Percentiles rank a stretch among this genome's conserved stretches.
These are phyloP conservation scores for Samia ricini DNA, from an alignment of 1,140 invertebrate species.

Conservation along the genomic window DNA sequence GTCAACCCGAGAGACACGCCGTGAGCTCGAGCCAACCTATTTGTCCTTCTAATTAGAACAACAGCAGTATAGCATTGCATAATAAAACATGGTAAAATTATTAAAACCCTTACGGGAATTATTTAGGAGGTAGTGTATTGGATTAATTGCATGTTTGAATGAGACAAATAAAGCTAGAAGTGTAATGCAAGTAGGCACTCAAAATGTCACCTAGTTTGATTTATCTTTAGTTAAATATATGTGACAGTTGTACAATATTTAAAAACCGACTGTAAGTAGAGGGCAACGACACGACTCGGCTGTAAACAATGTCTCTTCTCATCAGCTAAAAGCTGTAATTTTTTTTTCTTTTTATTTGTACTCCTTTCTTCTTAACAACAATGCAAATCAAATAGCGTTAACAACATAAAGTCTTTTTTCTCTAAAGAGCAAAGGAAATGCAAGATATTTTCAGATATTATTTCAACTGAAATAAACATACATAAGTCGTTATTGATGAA, in stretches of 20 bases:
- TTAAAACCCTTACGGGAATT: constrained; percentile 14
- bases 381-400: not conserved
- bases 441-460: too few species aligned
- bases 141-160: not conserved
- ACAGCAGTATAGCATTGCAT: constrained; percentile 16
- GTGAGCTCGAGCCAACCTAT: constrained; percentile 34
- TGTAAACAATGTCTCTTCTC: not conserved
- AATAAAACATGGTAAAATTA: constrained; percentile 16
- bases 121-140: not conserved
- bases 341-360: too few species aligned
- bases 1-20: constrained; percentile 53
- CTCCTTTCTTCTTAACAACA: not conserved
- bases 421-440: too few species aligned
- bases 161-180: not conserved
- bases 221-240: constrained; percentile 5
- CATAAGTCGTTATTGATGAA: constrained; percentile 7
- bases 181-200: too few species aligned
- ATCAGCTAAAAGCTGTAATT: not conserved
- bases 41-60: constrained; percentile 39
- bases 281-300: constrained; percentile 27
- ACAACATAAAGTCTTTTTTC: not conserved
- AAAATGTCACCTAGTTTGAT: too few species aligned
- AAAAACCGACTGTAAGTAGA: constrained; percentile 12
- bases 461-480: not conserved
- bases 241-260: not conserved